A percentile compares a stretch with the other conserved stretches of the same genome.
Conservation (phyloP, 1,140 invertebrate species). For the Papilio xuthus region DNA sequence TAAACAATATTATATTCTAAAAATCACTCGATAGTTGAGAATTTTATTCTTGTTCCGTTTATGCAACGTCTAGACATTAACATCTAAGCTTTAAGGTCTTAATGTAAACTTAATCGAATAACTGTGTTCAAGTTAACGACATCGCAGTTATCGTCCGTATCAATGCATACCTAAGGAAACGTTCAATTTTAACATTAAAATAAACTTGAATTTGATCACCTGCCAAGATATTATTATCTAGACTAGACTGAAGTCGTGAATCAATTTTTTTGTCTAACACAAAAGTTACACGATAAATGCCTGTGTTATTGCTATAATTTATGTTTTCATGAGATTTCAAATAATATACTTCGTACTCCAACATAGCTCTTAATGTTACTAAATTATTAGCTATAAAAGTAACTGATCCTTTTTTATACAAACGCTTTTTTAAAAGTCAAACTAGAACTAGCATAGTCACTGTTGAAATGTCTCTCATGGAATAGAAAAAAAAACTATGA, state of each 20-base stretch:
- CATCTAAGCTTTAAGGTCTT: background rate
- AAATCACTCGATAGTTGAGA: background rate
- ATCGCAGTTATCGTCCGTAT: background rate
- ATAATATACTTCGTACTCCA: background rate
- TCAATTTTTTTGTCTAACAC: conserved; percentile 2
- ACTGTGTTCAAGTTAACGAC: conserved; percentile 1
- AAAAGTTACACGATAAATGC: conserved; percentile 30
- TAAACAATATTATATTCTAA: too few relatives aligned
- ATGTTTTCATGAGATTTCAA: background rate
- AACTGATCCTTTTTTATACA: background rate
- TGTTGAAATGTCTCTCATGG: background rate
- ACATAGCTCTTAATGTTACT: background rate
- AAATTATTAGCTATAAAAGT: conserved; percentile 27
- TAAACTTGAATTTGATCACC: conserved; percentile 29
- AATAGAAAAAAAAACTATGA: background rate
- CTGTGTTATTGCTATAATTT: conserved; percentile 35
- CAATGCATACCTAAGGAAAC: conserved; percentile 2
- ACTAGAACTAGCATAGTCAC: background rate
- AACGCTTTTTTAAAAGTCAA: background rate
- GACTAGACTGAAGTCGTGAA: conserved; percentile 20
- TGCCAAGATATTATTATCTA: conserved; percentile 32
- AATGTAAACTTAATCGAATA: conserved; percentile 3
- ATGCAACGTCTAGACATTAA: background rate
- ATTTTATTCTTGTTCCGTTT: background rate
- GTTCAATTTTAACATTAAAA: conserved; percentile 17